Percentiles rank a stretch among this genome's conserved stretches.
These are phyloP conservation scores for Labroides dimidiatus DNA, from an alignment of 2,797 vertebrate genomes.

Conservation along the genomic window DNA sequence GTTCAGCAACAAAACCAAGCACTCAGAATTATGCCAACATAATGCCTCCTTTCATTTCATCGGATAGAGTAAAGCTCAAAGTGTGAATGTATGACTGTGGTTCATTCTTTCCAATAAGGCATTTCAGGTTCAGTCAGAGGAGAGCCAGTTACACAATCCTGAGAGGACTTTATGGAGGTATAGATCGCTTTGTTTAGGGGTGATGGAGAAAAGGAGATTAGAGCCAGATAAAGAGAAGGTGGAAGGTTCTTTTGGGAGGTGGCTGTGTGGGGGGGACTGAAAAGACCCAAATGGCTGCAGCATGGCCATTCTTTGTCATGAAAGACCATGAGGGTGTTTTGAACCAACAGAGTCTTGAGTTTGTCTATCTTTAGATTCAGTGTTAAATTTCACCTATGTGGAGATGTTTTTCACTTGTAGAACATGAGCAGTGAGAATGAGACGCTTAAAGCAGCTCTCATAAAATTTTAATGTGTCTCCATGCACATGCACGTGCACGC, in stretches of 20 bases:
- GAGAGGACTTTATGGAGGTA: slow-evolving; percentile 40
- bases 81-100: slow-evolving; percentile 6
- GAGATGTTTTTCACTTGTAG: background rate
- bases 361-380: background rate
- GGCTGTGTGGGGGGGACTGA: slow-evolving; percentile 29
- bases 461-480: slow-evolving; percentile 9
- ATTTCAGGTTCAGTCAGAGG: slow-evolving; percentile 38
- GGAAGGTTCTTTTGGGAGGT: slow-evolving; percentile 28
- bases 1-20: background rate
- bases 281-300: slow-evolving; percentile 22
- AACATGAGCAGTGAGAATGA: background rate
- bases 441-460: background rate
- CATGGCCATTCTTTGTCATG: background rate
- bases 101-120: slow-evolving; percentile 30
- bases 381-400: slow-evolving; percentile 3
- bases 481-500: background rate
- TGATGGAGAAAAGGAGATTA: slow-evolving; percentile 47
- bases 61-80: slow-evolving; percentile 2
- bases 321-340: background rate
- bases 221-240: slow-evolving; percentile 43
- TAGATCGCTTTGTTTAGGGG: slow-evolving; percentile 58
- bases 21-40: background rate
- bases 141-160: slow-evolving; percentile 47
- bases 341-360: background rate
- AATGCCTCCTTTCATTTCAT: slow-evolving; percentile 4